phyloP scores from a whole-genome alignment of 2,888 invertebrate species.

The Temnothorax rugatulus region DNA sequence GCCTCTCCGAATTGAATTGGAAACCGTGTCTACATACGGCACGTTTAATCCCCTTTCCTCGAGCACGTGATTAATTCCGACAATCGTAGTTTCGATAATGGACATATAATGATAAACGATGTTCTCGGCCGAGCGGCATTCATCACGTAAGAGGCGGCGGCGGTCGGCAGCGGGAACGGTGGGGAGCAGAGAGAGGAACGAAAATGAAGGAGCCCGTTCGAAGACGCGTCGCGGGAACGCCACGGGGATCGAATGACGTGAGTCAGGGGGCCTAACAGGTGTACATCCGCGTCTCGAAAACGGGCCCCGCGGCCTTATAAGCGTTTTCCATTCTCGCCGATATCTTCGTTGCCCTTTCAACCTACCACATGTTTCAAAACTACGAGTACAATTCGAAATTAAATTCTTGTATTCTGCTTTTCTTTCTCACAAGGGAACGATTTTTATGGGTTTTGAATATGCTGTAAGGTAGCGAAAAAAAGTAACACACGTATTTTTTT shows the following conservation, averaged over 20 bases:
- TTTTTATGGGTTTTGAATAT: no score
- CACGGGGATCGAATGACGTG: slow-evolving; percentile 74
- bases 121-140: slow-evolving; percentile 59
- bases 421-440: no score
- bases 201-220: slow-evolving; percentile 69
- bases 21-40: slow-evolving; percentile 38
- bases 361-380: not conserved
- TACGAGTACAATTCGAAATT: not conserved
- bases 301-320: slow-evolving; percentile 32
- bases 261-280: slow-evolving; percentile 79
- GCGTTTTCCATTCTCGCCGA: slow-evolving; percentile 38
- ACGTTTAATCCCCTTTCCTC: slow-evolving; percentile 46
- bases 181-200: slow-evolving; percentile 56
- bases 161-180: slow-evolving; percentile 20
- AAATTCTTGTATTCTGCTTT: not conserved
- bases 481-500: no score
- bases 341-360: slow-evolving; percentile 12
- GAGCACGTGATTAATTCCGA: slow-evolving; percentile 62
- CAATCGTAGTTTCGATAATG: slow-evolving; percentile 68
- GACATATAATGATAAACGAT: slow-evolving; percentile 74
- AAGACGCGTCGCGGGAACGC: slow-evolving; percentile 69
- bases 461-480: no score
- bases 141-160: slow-evolving; percentile 52
- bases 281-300: slow-evolving; percentile 60
- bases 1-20: slow-evolving; percentile 41